Evolutionary conservation across 2,113 vertebrate species (phyloP), one percentile per base, ranked within the genome.

Genomic region (Psettodes erumei): DNA sequence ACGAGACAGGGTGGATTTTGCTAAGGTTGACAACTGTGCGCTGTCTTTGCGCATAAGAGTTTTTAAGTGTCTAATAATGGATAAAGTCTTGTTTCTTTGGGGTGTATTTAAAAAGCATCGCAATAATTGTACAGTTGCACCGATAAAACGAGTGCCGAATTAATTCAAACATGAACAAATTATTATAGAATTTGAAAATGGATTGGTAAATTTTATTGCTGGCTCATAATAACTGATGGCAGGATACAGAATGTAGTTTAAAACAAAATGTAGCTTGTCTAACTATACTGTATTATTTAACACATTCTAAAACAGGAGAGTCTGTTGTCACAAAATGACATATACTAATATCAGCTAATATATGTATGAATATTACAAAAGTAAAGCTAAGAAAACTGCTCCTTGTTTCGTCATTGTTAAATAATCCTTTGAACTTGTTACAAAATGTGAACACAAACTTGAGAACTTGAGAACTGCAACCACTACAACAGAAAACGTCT

Each of bases 1-100:
- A 79, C 4, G 77, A 85, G 82, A 86, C 75, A n/a, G n/a, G 0
- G 5, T 10, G 30, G 6, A 2, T 1, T 30, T 5, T 5, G 12
- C 67, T 9, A 59, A 59, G 21, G 40, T 35, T 40, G 72, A 83
- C 69, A 85, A 35, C 6, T 4, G 8, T 81, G 84, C 87, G 71
- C 47, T 13, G 7, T 4, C 0, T 5, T 16, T 73, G 64, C 69
- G 90, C 90, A 90, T 84, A 47, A 7, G 0, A 21, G 11, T 2
- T 48, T 54, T 27, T n/a, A n/a, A n/a, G n/a, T n/a, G n/a, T n/a
- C n/a, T n/a, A n/a, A n/a, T n/a, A n/a, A n/a, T n/a, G n/a, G n/a
- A n/a, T n/a, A n/a, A n/a, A n/a, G n/a, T n/a, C n/a, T n/a, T 25
- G 9, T 27, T 51, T 38, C 12, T 16, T 38, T 38, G 9, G 6